Evolutionary conservation across 1,140 invertebrate species (phyloP).

Genomic region (Telenomus remus): DNA sequence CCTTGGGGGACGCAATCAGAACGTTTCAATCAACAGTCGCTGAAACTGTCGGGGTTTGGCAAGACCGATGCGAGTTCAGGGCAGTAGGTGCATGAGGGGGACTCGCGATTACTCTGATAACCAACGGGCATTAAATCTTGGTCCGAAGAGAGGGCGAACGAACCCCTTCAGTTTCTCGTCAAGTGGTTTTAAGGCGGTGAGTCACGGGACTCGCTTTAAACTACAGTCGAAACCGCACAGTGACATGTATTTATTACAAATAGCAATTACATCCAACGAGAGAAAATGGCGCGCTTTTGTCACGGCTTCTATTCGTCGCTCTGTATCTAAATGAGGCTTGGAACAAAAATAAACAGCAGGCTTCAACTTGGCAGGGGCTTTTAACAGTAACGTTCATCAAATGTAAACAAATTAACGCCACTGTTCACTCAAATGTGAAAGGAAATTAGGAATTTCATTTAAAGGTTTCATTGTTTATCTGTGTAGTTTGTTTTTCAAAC

Average conservation of each 20-base stretch:
- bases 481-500: too few relatives aligned
- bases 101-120: conserved; percentile 72
- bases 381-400: neutral
- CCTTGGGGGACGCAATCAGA: conserved; percentile 74
- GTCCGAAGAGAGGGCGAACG: conserved; percentile 64
- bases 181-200: conserved; percentile 71
- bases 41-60: conserved; percentile 55
- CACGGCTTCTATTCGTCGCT: neutral
- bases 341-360: neutral
- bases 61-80: conserved; percentile 39
- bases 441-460: too few relatives aligned
- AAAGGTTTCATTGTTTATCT: too few relatives aligned
- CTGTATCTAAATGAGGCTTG: conserved; percentile 4
- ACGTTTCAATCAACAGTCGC: conserved; percentile 76
- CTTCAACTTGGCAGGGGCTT: neutral
- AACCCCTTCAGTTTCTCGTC: conserved; percentile 68
- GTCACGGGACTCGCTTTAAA: conserved; percentile 66
- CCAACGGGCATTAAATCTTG: conserved; percentile 73
- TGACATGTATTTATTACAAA: conserved; percentile 57
- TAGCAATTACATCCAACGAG: conserved; percentile 41
- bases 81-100: conserved; percentile 47
- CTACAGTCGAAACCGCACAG: conserved; percentile 46
- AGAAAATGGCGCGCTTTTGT: conserved; percentile 36
- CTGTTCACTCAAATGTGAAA: too few relatives aligned
- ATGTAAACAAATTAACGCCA: too few relatives aligned